These are phyloP conservation scores for Numida meleagris DNA, from an alignment of 2,113 vertebrate species.

Conservation along the genomic window DNA sequence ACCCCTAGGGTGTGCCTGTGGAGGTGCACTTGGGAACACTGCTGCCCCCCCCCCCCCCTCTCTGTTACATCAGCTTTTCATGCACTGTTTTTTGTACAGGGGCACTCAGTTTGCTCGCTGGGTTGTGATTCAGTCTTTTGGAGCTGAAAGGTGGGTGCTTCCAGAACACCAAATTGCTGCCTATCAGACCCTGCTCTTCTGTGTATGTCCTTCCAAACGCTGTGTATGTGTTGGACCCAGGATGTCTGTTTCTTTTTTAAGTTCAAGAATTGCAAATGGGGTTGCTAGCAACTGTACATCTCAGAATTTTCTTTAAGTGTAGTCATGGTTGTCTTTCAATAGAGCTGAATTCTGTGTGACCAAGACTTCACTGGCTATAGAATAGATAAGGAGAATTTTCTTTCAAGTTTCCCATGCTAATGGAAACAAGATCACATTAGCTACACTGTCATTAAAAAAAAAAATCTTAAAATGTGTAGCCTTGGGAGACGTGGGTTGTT, in stretches of 20 bases:
- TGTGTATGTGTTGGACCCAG: rapidly evolving
- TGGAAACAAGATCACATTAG: background rate
- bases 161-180: background rate
- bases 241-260: background rate
- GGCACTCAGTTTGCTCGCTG: background rate
- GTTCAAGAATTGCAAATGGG: background rate
- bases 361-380: background rate
- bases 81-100: background rate
- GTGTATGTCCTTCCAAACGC: background rate
- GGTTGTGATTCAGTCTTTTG: background rate
- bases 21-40: background rate
- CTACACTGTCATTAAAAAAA: background rate
- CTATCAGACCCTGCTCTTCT: background rate
- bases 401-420: background rate
- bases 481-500: background rate
- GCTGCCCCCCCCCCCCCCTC: background rate
- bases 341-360: background rate
- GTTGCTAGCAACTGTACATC: background rate
- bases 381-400: background rate
- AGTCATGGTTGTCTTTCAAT: background rate
- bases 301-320: background rate
- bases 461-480: background rate
- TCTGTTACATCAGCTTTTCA: background rate
- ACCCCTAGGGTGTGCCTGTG: background rate
- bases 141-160: background rate